These are phyloP conservation scores for Acronicta psi DNA, from an alignment of 2,888 invertebrate species.

Conservation along the genomic window DNA sequence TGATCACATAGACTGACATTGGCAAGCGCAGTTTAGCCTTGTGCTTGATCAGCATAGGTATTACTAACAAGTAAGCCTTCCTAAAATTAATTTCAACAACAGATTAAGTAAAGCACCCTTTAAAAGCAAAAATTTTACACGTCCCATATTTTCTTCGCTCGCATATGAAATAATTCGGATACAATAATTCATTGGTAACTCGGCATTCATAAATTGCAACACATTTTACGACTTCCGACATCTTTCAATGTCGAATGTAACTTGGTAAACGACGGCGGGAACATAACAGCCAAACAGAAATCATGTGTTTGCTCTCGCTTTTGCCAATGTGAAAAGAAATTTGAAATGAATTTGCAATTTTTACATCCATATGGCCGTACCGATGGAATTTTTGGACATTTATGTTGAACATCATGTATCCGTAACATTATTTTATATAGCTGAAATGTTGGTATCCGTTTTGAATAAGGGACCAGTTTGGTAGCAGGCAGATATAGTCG, in stretches of 20 bases:
- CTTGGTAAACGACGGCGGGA: conserved; percentile 14
- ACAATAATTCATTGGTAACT: conserved; percentile 42
- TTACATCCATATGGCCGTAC: not conserved
- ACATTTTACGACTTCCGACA: conserved; percentile 44
- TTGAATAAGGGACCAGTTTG: too few species aligned
- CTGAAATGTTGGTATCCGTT: too few species aligned
- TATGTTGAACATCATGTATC: too few species aligned
- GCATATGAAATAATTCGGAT: conserved; percentile 35
- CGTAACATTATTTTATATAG: too few species aligned
- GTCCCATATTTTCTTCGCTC: conserved; percentile 16
- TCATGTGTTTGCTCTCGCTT: conserved; percentile 19
- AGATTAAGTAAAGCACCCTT: not conserved
- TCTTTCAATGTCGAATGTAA: conserved; percentile 38
- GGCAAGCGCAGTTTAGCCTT: too few species aligned
- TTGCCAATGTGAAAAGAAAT: not conserved
- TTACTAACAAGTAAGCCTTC: too few species aligned
- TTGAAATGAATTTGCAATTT: not conserved
- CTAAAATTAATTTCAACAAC: too few species aligned
- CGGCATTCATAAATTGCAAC: conserved; percentile 42
- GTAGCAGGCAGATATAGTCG: too few species aligned
- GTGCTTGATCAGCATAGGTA: too few species aligned
- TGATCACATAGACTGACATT: too few species aligned
- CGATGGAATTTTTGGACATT: too few species aligned
- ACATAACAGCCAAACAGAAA: conserved; percentile 18
- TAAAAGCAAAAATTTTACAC: conserved; percentile 20